These are phyloP conservation scores for Epinotia bilunana DNA, from an alignment of 2,888 invertebrate species.

Conservation along the genomic window DNA sequence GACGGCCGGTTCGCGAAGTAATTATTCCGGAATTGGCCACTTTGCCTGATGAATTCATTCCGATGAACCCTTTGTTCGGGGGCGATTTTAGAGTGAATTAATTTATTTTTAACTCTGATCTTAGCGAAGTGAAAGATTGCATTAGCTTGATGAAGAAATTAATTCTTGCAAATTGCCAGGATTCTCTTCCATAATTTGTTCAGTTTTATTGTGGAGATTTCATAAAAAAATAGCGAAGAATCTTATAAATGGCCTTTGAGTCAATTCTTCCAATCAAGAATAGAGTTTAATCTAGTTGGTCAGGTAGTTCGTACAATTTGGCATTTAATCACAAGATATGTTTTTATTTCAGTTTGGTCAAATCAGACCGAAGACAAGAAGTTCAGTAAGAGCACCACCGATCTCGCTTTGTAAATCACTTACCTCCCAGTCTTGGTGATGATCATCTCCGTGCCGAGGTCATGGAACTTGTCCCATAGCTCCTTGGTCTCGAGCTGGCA, in stretches of 20 bases:
- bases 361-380: too few relatives aligned
- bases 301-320: too few relatives aligned
- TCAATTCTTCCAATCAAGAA: too few relatives aligned
- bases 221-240: background rate
- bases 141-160: slow-evolving; percentile 68
- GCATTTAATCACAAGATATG: too few relatives aligned
- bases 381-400: too few relatives aligned
- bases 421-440: slow-evolving; percentile 99
- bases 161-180: slow-evolving; percentile 41
- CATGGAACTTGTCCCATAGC: slow-evolving; percentile 98
- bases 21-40: slow-evolving; percentile 84
- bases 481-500: slow-evolving; percentile 98
- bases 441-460: slow-evolving; percentile 98
- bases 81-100: slow-evolving; percentile 77
- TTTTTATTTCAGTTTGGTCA: too few relatives aligned
- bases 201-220: slow-evolving; percentile 13
- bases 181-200: slow-evolving; percentile 16
- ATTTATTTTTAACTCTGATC: slow-evolving; percentile 75
- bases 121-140: slow-evolving; percentile 77
- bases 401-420: slow-evolving; percentile 55
- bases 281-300: too few relatives aligned
- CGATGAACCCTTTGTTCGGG: slow-evolving; percentile 71
- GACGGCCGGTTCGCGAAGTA: slow-evolving; percentile 81
- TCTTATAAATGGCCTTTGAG: too few relatives aligned
- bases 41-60: slow-evolving; percentile 83